Base-by-base conservation (phyloP, 1,140 invertebrate genomes). In the Drosophila mojavensis region DNA sequence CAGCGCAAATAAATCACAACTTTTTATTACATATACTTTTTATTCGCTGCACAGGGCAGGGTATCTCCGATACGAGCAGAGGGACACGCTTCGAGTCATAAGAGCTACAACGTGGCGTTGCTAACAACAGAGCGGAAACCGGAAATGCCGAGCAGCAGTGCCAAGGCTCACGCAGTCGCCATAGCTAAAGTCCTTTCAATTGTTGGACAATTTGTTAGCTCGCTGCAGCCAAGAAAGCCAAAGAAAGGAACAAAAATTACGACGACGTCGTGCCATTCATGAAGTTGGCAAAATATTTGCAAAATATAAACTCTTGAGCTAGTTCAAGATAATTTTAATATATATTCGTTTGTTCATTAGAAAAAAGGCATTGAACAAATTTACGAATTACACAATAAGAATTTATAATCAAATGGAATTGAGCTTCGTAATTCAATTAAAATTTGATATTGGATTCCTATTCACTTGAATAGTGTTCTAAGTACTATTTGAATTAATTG, bases 81-180 rank as follows among this genome's bases (percentile, higher is more conserved):
- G n/a, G 5, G 26, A 20, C 2, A 50, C 2, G 11, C 64, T 68
- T 61, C 48, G 13, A 28, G 30, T 39, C 71, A 75, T 86, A 86
- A 86, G 78, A 70, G 69, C 79, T 75, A 78, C 82, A 79, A 79
- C 79, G 79, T 72, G 75, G 81, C 70, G 78, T 62, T 81, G 62
- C 64, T 65, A 64, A 81, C 74, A 77, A 75, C 79, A 81, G 72
- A 85, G 67, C 79, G 82, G 83, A 85, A 85, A 39, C 79, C 48
- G 82, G 83, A 85, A 82, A 86, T 82, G 79, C 82, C 83, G 78
- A 82, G 79, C 61, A 78, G 68, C 79, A 85, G 67, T 72, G 79
- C 75, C 82, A 82, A 79, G 75, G 59, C 76, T 72, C 55, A 70
- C 53, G 50, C 63, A 61, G 70, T 68, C 41, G 56, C 70, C 64